Conservation (phyloP, 2,113 vertebrate genomes). For the Heterotilapia buettikoferi region DNA sequence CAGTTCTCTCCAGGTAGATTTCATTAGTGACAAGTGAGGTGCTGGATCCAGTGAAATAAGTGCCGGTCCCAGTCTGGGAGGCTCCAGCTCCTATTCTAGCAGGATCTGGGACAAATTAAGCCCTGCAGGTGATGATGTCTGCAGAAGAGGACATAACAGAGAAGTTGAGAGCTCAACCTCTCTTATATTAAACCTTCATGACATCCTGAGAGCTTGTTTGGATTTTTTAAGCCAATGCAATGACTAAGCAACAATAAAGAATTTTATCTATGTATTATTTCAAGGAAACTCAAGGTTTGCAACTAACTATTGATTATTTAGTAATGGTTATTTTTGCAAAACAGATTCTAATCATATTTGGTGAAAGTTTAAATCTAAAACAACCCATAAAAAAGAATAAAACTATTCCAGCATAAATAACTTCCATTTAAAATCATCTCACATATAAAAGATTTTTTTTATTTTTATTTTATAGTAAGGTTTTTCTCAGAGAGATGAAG, state of each 20-base stretch:
- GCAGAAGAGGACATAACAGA: background rate
- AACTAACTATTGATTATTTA: background rate
- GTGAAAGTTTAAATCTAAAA: background rate
- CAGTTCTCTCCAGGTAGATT: background rate
- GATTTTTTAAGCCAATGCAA: background rate
- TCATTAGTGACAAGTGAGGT: background rate
- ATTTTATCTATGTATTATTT: background rate
- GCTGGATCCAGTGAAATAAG: background rate
- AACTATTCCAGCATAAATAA: background rate
- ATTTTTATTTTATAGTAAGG: background rate
- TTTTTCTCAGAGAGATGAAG: background rate
- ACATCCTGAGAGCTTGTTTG: background rate
- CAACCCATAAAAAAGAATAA: background rate
- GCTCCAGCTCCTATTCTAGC: background rate
- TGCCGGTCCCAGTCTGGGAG: background rate
- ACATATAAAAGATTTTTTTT: rapidly evolving
- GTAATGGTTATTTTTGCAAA: background rate
- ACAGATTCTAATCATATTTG: background rate
- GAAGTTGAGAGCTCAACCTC: background rate
- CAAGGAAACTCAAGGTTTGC: background rate
- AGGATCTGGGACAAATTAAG: background rate
- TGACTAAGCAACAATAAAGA: background rate
- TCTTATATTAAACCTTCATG: background rate
- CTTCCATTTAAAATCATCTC: background rate
- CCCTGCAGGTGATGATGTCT: background rate